Conservation (phyloP, 2,888 invertebrate species). For the Herminia tarsipennalis region DNA sequence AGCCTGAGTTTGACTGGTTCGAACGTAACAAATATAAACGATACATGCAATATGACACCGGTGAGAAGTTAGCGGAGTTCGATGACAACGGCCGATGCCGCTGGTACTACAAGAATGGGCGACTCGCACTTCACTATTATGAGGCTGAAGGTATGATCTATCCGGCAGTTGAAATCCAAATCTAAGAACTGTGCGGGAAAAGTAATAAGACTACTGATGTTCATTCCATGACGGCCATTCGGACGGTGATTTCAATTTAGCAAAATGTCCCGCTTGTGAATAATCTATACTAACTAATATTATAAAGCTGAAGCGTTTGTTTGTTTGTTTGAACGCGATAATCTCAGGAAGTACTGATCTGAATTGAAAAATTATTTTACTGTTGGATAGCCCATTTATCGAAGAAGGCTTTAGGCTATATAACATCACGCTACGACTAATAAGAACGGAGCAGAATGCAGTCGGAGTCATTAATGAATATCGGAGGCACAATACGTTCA, state of each 20-base stretch:
- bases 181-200: not conserved
- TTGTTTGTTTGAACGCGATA: too few relatives aligned
- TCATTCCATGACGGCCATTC: too few relatives aligned
- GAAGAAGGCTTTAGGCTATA: too few relatives aligned
- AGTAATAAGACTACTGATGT: not conserved
- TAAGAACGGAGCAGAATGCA: too few relatives aligned
- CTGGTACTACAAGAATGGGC: slow-evolving; percentile 72
- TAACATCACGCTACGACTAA: too few relatives aligned
- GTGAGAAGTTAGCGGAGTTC: slow-evolving; percentile 72
- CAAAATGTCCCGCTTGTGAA: not conserved
- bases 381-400: not conserved
- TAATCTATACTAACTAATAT: too few relatives aligned
- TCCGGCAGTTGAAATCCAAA: not conserved
- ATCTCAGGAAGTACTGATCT: not conserved
- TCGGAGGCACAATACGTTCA: too few relatives aligned
- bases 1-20: slow-evolving; percentile 79
- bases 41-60: slow-evolving; percentile 64
- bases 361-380: not conserved
- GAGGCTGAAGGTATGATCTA: slow-evolving; percentile 67
- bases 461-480: too few relatives aligned
- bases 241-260: too few relatives aligned
- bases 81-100: slow-evolving; percentile 70
- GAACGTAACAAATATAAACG: slow-evolving; percentile 70
- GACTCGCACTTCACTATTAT: slow-evolving; percentile 74
- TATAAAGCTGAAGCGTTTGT: too few relatives aligned